Conservation (phyloP, 2,113 vertebrate genomes). For the Hyla sarda region DNA sequence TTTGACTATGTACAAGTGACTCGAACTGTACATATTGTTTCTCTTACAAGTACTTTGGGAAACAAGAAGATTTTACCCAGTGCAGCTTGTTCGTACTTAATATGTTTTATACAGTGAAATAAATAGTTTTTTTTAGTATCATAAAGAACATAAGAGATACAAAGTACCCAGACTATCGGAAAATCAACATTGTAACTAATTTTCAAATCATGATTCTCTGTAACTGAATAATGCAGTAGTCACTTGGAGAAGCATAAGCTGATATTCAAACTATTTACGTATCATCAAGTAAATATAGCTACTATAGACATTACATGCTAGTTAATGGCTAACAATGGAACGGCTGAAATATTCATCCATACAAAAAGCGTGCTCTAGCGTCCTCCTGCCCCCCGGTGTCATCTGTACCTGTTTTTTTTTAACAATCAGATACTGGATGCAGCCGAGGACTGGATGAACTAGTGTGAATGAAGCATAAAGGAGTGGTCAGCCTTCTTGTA, state of each 20-base stretch:
- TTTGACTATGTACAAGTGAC: neutral
- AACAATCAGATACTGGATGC: conserved; percentile 30
- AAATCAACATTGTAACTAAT: neutral
- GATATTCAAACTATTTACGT: neutral
- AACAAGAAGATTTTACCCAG: no score
- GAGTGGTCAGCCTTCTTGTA: conserved; percentile 16
- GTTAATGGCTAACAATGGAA: neutral
- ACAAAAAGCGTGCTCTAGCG: conserved; percentile 14
- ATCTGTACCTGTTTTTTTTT: conserved; percentile 28
- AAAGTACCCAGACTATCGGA: neutral
- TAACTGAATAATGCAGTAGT: neutral
- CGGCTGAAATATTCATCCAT: conserved; percentile 3
- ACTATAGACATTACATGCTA: neutral
- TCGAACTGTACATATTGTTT: no score
- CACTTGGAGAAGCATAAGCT: neutral
- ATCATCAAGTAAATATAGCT: neutral
- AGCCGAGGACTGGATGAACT: conserved; percentile 29
- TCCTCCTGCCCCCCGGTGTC: conserved; percentile 26
- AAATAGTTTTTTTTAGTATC: no score
- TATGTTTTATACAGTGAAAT: no score
- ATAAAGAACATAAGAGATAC: neutral
- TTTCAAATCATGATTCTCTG: neutral
- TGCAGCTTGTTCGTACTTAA: no score
- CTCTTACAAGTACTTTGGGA: no score
- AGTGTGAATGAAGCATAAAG: conserved; percentile 14